These are phyloP conservation scores for Luffia ferchaultella DNA, from an alignment of 2,888 invertebrate genomes.

Conservation along the genomic window DNA sequence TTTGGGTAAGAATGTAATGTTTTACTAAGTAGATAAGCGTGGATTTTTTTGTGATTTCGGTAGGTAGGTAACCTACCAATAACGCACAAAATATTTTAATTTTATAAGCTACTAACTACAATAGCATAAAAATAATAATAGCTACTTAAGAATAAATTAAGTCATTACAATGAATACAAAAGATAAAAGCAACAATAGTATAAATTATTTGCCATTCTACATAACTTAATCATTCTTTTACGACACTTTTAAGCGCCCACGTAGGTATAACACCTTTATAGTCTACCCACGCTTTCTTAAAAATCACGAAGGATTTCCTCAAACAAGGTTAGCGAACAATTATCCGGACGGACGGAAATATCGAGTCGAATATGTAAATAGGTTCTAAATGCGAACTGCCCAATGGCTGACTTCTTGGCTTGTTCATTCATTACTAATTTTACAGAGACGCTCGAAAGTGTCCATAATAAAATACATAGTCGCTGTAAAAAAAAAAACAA, in stretches of 20 bases:
- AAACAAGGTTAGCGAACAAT: constrained; percentile 48
- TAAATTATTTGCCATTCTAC: too few species aligned
- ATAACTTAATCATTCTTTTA: too few species aligned
- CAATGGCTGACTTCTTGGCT: constrained; percentile 24
- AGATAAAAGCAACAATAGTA: too few species aligned
- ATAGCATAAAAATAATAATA: too few species aligned
- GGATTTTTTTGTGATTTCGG: too few species aligned
- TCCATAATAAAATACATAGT: not conserved
- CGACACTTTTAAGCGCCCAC: constrained; percentile 30
- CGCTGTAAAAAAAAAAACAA: not conserved
- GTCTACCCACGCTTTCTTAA: constrained; percentile 3
- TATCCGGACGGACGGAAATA: constrained; percentile 44
- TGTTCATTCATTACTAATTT: constrained; percentile 53
- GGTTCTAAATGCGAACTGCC: constrained; percentile 33
- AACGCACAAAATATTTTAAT: too few species aligned
- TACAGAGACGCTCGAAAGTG: constrained; percentile 28
- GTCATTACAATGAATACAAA: too few species aligned
- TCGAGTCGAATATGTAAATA: constrained; percentile 54
- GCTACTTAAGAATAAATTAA: too few species aligned
- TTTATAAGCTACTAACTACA: too few species aligned
- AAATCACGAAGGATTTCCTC: constrained; percentile 17
- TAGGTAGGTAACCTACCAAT: too few species aligned
- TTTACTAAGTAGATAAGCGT: too few species aligned
- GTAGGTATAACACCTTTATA: not conserved
- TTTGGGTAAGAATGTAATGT: too few species aligned